Conservation (phyloP, 2,797 vertebrate species). For the Cynopterus sphinx region DNA sequence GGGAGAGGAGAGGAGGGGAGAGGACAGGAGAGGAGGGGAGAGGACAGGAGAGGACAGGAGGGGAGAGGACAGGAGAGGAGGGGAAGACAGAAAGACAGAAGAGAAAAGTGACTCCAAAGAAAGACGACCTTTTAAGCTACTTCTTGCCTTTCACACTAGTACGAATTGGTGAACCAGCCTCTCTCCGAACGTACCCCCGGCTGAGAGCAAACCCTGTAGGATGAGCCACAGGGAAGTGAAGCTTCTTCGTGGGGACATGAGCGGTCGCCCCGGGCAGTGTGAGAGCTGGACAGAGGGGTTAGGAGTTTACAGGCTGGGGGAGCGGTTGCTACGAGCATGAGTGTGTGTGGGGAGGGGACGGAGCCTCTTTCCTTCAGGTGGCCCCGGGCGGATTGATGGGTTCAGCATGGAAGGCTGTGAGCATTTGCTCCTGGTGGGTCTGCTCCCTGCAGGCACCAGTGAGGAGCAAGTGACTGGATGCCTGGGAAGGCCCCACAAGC, state of each 20-base stretch:
- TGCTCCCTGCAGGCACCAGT: not conserved
- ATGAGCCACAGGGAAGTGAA: not conserved
- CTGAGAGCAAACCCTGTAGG: not conserved
- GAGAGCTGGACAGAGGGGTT: not conserved
- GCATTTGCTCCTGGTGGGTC: not conserved
- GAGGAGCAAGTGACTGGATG: not conserved
- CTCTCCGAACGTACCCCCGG: not conserved
- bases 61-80: too few species aligned
- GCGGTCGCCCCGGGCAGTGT: not conserved
- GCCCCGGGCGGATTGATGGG: not conserved
- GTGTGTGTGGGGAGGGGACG: not conserved
- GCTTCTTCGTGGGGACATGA: fast-evolving
- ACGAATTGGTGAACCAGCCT: not conserved
- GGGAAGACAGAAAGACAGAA: too few species aligned
- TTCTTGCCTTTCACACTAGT: not conserved
- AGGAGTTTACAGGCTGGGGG: not conserved
- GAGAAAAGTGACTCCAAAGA: too few species aligned
- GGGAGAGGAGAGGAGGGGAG: not conserved
- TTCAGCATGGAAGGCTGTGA: not conserved
- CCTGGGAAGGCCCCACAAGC: not conserved
- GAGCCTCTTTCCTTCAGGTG: not conserved
- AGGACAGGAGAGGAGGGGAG: too few species aligned
- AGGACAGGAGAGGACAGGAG: too few species aligned
- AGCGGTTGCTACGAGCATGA: not conserved
- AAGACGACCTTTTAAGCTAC: not conserved